Evolutionary conservation across 2,888 invertebrate species (phyloP), one percentile per base, ranked within the genome.

Genomic region (Stictocephala bisonia): DNA sequence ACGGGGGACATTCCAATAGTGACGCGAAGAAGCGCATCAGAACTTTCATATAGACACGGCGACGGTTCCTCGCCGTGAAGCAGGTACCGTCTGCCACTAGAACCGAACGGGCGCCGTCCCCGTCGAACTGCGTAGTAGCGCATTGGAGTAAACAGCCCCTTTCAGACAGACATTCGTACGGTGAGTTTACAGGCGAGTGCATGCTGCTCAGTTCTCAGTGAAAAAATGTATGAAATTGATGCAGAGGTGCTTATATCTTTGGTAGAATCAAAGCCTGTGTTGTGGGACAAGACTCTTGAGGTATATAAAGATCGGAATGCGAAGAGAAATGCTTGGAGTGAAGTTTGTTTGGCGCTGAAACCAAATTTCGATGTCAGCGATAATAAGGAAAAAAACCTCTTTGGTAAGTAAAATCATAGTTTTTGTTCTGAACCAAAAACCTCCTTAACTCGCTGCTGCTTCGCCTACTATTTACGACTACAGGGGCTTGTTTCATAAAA

Each of bases 231-330:
- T n/a, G n/a, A n/a, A 53, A 48, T 71, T 58, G 73, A 74, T 51
- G 70, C 53, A 6, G 70, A 74, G 50, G 48, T 74, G 58, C 64
- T 66, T 64, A 74, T 74, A 67, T 58, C 67, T 22, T 71, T 73
- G 26, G 69, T 76, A 7, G 71, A 77, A 76, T 56, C 35, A 31
- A 76, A 71, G 73, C 75, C 73, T 40, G 74, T 76, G 67, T 73
- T 76, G 64, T 76, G 75, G 76, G 75, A 77, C 29, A 75, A 72
- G 74, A 53, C 51, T 20, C 50, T 72, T 67, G 69, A 76, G 6
- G 41, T 22, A 15, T 77, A 66, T 56, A 75, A 77, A 72, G 76
- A 77, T 75, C 40, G 74, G 29, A 64, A 75, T 72, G 74, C 76
- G 41, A 73, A 71, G 40, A 77, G 69, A 70, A 75, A 74, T 76